phyloP scores from a whole-genome alignment of 1,140 invertebrate genomes.

The Episyrphus balteatus region DNA sequence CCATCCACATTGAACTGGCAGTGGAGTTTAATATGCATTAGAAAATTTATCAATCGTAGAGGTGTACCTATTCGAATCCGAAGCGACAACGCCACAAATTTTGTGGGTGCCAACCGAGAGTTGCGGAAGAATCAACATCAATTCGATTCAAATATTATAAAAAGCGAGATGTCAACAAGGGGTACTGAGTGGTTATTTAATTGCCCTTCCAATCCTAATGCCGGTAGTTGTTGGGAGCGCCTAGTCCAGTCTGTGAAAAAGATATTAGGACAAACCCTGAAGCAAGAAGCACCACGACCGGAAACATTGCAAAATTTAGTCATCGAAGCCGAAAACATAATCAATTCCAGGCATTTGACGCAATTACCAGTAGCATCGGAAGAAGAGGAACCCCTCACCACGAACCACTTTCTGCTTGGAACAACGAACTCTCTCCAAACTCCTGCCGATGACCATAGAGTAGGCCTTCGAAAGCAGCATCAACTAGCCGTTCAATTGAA shows the following conservation, averaged over 20 bases:
- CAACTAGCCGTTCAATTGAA: background rate
- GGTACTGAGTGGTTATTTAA: slow-evolving; percentile 9
- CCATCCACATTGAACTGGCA: slow-evolving; percentile 11
- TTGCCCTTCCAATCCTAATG: slow-evolving; percentile 6
- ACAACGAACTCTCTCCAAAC: no score
- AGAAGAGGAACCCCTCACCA: slow-evolving; percentile 13
- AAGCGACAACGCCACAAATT: background rate
- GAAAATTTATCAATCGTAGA: no score
- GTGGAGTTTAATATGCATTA: no score
- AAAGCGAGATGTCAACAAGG: background rate
- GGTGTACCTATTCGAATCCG: background rate
- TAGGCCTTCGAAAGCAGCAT: background rate
- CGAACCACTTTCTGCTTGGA: slow-evolving; percentile 29
- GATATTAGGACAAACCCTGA: slow-evolving; percentile 2
- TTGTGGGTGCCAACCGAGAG: background rate
- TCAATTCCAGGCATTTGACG: slow-evolving; percentile 20
- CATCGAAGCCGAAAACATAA: slow-evolving; percentile 1
- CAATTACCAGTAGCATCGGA: slow-evolving; percentile 10
- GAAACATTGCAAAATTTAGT: slow-evolving; percentile 7
- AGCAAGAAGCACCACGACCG: background rate
- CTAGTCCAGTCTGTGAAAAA: slow-evolving; percentile 10
- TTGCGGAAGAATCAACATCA: background rate
- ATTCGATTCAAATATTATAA: background rate
- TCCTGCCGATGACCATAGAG: no score
- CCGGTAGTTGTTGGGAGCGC: slow-evolving; percentile 14